These are phyloP conservation scores for Bombyx huttoni DNA, from an alignment of 2,888 invertebrate species.

Conservation along the genomic window DNA sequence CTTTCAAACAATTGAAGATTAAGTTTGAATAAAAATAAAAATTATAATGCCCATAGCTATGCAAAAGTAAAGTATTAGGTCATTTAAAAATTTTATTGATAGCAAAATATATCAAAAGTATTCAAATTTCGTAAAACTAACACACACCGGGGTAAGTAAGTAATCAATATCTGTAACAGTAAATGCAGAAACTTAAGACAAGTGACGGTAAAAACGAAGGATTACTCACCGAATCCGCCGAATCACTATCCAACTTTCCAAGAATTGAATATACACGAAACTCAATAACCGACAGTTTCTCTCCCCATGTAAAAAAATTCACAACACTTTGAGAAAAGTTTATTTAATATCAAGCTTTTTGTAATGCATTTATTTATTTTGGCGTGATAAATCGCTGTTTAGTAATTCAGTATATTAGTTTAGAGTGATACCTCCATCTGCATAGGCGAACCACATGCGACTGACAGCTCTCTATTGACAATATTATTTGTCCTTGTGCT, in stretches of 20 bases:
- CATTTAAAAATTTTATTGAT: no score
- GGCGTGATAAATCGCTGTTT: not conserved
- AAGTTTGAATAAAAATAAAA: no score
- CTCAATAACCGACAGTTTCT: conserved; percentile 11
- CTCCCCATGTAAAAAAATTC: conserved; percentile 33
- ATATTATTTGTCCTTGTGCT: no score
- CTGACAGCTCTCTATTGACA: conserved; percentile 5
- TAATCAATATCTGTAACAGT: not conserved
- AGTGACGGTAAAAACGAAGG: conserved; percentile 9
- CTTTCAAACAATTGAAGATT: no score
- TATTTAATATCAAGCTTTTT: not conserved
- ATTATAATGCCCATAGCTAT: no score
- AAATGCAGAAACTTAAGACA: conserved; percentile 1
- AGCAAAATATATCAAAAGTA: no score
- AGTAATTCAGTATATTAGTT: not conserved
- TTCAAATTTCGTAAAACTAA: not conserved
- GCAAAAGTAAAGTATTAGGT: no score
- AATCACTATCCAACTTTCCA: conserved; percentile 59
- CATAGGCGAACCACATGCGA: conserved; percentile 15
- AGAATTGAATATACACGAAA: conserved; percentile 39
- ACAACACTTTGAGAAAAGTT: conserved; percentile 28
- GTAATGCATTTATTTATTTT: not conserved
- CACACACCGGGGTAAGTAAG: not conserved
- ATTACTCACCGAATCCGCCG: conserved; percentile 57
- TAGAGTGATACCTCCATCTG: conserved; percentile 1